A percentile compares a stretch with the other conserved stretches of the same genome.
These are phyloP conservation scores for Bacillus rossius DNA, from an alignment of 1,140 invertebrate species.

Conservation along the genomic window DNA sequence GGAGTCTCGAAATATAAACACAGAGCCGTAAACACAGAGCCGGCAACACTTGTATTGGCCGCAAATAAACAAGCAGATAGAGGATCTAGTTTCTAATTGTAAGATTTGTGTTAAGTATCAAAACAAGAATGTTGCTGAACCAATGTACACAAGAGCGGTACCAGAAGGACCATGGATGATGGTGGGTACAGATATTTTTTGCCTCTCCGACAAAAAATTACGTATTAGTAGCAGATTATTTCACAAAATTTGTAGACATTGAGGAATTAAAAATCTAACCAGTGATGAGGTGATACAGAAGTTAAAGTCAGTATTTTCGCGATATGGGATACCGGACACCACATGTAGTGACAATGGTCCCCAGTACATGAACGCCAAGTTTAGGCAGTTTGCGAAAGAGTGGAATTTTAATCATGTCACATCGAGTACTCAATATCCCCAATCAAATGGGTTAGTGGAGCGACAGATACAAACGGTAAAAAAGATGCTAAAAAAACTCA, in stretches of 20 bases:
- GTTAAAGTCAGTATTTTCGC: slow-evolving; percentile 15
- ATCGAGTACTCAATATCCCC: slow-evolving; percentile 35
- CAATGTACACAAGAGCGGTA: slow-evolving; percentile 20
- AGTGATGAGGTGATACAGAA: slow-evolving; percentile 19
- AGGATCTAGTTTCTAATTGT: slow-evolving; percentile 4
- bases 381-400: slow-evolving; percentile 33
- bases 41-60: slow-evolving; percentile 42
- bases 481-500: slow-evolving; percentile 30
- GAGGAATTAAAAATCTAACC: not conserved
- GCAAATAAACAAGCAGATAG: slow-evolving; percentile 26
- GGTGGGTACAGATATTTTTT: slow-evolving; percentile 20
- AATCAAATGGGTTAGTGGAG: slow-evolving; percentile 35
- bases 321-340: slow-evolving; percentile 15
- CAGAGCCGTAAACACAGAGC: slow-evolving; percentile 32
- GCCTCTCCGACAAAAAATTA: slow-evolving; percentile 9
- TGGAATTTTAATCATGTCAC: slow-evolving; percentile 37
- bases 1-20: slow-evolving; percentile 39
- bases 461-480: slow-evolving; percentile 32
- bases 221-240: slow-evolving; percentile 22
- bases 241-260: slow-evolving; percentile 24
- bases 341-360: slow-evolving; percentile 18
- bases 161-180: slow-evolving; percentile 21
- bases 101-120: slow-evolving; percentile 14
- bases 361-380: slow-evolving; percentile 17
- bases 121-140: slow-evolving; percentile 17